Percentiles rank a stretch among this genome's conserved stretches.
These are phyloP conservation scores for Oxystoma pomonae DNA, from an alignment of 2,888 invertebrate species.

Conservation along the genomic window DNA sequence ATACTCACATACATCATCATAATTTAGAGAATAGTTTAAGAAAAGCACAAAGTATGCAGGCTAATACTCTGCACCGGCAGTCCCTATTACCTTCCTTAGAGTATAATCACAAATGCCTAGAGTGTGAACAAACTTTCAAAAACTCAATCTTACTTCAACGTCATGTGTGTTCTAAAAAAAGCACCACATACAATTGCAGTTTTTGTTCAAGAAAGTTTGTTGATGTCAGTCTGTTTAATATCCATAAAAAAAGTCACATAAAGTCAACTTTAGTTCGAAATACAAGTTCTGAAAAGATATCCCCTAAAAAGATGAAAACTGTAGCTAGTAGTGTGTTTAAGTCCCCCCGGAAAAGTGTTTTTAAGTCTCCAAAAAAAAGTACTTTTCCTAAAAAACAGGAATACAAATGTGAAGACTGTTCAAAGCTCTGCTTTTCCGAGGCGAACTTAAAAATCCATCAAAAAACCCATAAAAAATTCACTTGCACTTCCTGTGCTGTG, in stretches of 20 bases:
- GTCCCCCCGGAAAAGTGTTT: conserved; percentile 5
- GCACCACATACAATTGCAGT: conserved; percentile 29
- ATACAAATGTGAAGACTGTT: conserved; percentile 38
- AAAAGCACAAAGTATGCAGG: conserved; percentile 18
- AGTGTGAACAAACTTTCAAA: conserved; percentile 38
- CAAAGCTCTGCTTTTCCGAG: conserved; percentile 35
- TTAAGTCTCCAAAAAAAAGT: background rate
- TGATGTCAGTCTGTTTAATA: conserved; percentile 29
- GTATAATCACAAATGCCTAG: conserved; percentile 38
- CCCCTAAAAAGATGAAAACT: conserved; percentile 32
- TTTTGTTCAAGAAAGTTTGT: conserved; percentile 38
- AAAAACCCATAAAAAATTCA: conserved; percentile 36
- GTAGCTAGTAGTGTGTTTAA: conserved; percentile 19
- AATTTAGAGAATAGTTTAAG: conserved; percentile 35
- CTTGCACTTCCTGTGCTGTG: conserved; percentile 36
- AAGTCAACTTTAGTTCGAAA: conserved; percentile 37
- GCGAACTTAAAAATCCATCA: conserved; percentile 32
- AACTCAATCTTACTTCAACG: conserved; percentile 37
- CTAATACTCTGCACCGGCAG: conserved; percentile 8
- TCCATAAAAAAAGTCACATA: conserved; percentile 39
- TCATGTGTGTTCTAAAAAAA: conserved; percentile 33
- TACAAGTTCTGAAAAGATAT: conserved; percentile 33
- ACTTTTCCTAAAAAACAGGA: background rate
- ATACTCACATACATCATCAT: conserved; percentile 43
- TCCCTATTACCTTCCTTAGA: conserved; percentile 23